Conservation (phyloP, 2,113 vertebrate species). For the Lonchura striata region DNA sequence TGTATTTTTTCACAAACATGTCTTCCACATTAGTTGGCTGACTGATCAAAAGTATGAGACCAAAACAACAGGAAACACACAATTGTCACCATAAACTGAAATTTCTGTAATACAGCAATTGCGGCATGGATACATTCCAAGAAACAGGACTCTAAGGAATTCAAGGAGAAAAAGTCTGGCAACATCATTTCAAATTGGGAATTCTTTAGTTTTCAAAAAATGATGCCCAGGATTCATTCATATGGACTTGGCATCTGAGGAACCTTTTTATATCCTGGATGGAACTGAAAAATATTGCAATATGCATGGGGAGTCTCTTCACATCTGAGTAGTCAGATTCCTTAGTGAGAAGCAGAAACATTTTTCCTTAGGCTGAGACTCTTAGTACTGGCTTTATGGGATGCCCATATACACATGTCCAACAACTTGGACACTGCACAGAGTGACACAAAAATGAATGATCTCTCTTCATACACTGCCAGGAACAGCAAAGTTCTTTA, state of each 20-base stretch:
- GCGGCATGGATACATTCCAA: background rate
- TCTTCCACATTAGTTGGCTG: background rate
- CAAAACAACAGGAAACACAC: background rate
- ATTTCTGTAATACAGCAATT: background rate
- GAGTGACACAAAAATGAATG: background rate
- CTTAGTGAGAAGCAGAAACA: background rate
- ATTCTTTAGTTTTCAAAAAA: background rate
- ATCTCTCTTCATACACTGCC: background rate
- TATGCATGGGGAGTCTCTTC: background rate
- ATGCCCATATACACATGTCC: background rate
- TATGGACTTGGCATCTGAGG: background rate
- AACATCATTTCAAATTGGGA: background rate
- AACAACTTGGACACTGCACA: background rate
- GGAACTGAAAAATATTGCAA: background rate
- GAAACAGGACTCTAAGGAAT: background rate
- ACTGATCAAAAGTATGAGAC: background rate
- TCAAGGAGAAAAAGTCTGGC: background rate
- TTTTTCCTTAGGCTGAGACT: background rate
- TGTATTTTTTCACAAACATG: background rate
- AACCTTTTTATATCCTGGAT: background rate
- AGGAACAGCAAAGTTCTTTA: background rate
- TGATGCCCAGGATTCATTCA: background rate
- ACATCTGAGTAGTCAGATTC: background rate
- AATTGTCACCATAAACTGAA: background rate
- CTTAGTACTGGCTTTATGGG: rapidly evolving